Base-by-base conservation (phyloP, 2,797 vertebrate genomes). In the Momotus momota region DNA sequence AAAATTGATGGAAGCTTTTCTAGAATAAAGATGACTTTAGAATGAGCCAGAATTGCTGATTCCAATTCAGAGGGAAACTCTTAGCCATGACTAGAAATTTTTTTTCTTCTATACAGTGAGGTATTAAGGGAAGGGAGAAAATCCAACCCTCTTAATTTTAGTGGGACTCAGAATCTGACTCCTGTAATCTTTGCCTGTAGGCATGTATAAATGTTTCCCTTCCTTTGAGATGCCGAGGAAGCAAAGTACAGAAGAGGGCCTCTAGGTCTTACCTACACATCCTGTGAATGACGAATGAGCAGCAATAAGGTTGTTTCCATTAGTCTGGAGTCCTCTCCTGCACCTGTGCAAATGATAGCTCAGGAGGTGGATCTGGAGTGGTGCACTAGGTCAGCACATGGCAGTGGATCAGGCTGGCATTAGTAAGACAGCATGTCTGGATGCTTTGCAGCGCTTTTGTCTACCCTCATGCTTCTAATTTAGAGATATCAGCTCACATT, bases 211-310 rank as follows among this genome's bases (percentile, higher is more conserved):
- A 79, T 51, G 26, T 84, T 91, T 94, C 61, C 15, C 35, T 88
- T 92, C 52, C 45, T 75, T 86, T 60, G 71, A 88, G 92, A 52
- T 91, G 45, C 52, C 81, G 81, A 87, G 90, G 51, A 90, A 83
- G 12, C 45, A 62, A 48, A 86, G 73, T 52, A 46, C 11, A 73
- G 69, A 54, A 52, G 81, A 77, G 65, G 35, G n/a, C 33, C 73
- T 74, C 64, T 61, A 51, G 35, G 14, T 75, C 31, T 73, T 81
- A 82, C 90, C 72, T 52, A 71, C 60, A 67, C 35, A 65, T 69
- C 65, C 70, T 64, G 46, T 9, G 38, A 27, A 6, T 91, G 81
- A 74, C 43, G 80, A 90, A 73, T 41, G 31, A 90, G 21, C 48
- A 62, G 81, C 7, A 10, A 64, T 61, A 7, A 29, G 5, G 22